Base-by-base conservation (phyloP, 2,113 vertebrate genomes). In the Australoheros scitulus region DNA sequence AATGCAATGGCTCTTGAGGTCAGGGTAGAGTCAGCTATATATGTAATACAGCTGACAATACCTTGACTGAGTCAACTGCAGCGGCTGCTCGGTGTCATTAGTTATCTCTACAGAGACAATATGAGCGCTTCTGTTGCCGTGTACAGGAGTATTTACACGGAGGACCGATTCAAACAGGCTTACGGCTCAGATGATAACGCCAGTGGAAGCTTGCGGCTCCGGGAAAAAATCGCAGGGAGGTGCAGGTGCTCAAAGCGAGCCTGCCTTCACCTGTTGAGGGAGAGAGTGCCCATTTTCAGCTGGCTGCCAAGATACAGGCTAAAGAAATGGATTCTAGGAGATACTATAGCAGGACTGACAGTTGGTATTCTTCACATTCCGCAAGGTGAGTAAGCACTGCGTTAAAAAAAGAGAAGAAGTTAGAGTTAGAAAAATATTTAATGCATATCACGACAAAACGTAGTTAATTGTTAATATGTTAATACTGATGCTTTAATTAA, bases 341-440 rank as follows among this genome's bases (percentile, higher is more conserved):
- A 98, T 20, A 94, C 95, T 0, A 84, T 98, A 58, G 96, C 96
- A 0, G 97, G 97, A 57, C 89, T 98, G 82, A 98, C 97, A 1
- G 97, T 98, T 50, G 97, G 97, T 14, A 93, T 98, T 56, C 96
- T 98, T 32, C 97, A 98, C 87, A 97, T 98, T 77, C 97, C 97
- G 0, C 97, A 98, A 95, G 97, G 97, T 97, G 89, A 92, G 68
- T 52, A 6, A 43, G 18, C 34, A 0, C 2, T 8, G 11, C 65
- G 15, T 50, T 9, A 50, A 7, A 61, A 18, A 26, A 65, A 65
- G 8, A 22, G n/a, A 22, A 50, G 47, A 68, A 61, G 13, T 57
- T 61, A 41, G 22, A 47, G 17, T 1, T 14, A 32, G 50, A 20
- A 32, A 68, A 32, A 29, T 6, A 64, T 22, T 64, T 11, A 18